Evolutionary conservation across 2,113 vertebrate genomes (phyloP).

Genomic region (Ctenomys sociabilis): DNA sequence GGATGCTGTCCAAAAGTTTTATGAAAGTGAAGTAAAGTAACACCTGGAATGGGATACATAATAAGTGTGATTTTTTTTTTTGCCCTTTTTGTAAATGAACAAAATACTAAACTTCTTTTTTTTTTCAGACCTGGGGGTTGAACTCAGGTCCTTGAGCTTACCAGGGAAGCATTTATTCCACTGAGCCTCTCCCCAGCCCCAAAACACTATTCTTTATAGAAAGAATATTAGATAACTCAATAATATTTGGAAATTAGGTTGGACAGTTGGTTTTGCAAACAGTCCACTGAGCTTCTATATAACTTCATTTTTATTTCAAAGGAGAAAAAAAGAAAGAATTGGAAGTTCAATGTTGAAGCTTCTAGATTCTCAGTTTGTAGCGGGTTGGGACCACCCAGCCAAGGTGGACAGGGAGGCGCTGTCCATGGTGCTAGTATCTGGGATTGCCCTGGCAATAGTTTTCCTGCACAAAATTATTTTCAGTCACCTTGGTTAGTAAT

Average conservation of each 20-base stretch:
- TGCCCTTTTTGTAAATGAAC: constrained; percentile 43
- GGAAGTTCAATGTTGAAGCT: background rate
- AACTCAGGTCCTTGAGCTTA: too few relatives aligned
- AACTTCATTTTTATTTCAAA: constrained; percentile 25
- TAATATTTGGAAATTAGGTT: constrained; percentile 40
- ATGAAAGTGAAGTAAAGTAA: constrained; percentile 18
- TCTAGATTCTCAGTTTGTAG: background rate
- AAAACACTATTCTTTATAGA: constrained; percentile 20
- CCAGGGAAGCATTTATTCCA: too few relatives aligned
- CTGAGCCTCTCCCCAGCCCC: too few relatives aligned
- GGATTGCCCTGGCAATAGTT: background rate
- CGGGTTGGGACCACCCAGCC: constrained; percentile 63
- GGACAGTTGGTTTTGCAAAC: constrained; percentile 28
- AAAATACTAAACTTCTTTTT: too few relatives aligned
- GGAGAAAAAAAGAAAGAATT: background rate
- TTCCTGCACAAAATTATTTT: background rate
- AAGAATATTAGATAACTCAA: constrained; percentile 22
- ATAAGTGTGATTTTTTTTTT: background rate
- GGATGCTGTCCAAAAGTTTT: background rate
- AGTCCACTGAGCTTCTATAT: background rate
- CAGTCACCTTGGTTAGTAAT: background rate
- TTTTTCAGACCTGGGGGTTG: too few relatives aligned
- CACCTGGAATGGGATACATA: background rate
- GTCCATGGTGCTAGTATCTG: constrained; percentile 84
- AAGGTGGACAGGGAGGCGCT: constrained; percentile 54